A percentile compares a stretch with the other conserved stretches of the same genome.
phyloP scores from a whole-genome alignment of 37 sponge, comb jelly and placozoan species.

The Aphrocallistes beatrix region DNA sequence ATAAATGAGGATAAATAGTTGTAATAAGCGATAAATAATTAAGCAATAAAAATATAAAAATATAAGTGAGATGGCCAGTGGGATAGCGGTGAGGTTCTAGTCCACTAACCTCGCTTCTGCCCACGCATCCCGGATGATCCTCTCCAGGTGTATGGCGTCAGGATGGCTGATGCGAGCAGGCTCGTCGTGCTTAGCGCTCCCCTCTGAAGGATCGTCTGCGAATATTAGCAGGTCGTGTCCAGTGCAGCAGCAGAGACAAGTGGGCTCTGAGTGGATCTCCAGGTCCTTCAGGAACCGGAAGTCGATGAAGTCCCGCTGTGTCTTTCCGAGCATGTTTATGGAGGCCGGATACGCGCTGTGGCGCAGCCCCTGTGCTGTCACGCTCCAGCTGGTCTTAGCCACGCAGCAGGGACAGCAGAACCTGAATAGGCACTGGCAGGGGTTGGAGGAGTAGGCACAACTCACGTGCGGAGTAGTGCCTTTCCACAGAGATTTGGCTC shows the following conservation, averaged over 20 bases:
- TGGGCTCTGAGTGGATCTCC: constrained; percentile 49
- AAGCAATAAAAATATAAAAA: neutral
- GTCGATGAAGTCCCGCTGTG: constrained; percentile 70
- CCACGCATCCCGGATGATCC: constrained; percentile 69
- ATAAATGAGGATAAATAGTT: neutral
- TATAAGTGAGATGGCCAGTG: neutral
- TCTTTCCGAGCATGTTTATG: constrained; percentile 68
- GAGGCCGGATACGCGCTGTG: constrained; percentile 57
- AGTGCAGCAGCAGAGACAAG: constrained; percentile 61
- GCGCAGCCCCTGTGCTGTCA: constrained; percentile 73
- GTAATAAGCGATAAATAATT: neutral
- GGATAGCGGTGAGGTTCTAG: neutral
- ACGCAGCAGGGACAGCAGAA: constrained; percentile 60
- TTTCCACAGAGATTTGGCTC: constrained; percentile 59
- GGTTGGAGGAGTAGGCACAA: constrained; percentile 54
- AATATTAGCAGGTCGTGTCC: constrained; percentile 63
- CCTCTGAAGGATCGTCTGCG: constrained; percentile 50
- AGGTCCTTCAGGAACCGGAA: constrained; percentile 78
- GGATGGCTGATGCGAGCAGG: constrained; percentile 66
- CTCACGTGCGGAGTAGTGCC: constrained; percentile 50
- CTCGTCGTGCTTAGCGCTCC: constrained; percentile 15
- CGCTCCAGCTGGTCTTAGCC: constrained; percentile 53
- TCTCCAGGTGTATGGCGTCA: constrained; percentile 44
- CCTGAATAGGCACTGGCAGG: constrained; percentile 34
- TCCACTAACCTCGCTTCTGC: constrained; percentile 58